Evolutionary conservation across 92 coral and sea anemone species (phyloP).

Genomic region (Porites divaricata): DNA sequence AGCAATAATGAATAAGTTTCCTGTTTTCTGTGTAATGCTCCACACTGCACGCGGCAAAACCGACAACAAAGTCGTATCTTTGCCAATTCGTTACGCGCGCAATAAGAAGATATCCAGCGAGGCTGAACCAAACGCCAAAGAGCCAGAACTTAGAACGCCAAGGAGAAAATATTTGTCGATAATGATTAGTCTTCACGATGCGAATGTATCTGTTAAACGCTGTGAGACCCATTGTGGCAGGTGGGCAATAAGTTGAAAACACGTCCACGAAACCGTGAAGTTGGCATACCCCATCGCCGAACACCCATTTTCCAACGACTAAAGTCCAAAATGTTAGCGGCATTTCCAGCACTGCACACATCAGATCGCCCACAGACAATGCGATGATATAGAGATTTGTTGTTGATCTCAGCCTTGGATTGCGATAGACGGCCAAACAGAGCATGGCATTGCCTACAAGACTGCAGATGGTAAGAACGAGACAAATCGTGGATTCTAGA

Average conservation of each 20-base stretch:
- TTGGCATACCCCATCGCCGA: conserved; percentile 67
- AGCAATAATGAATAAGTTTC: conserved; percentile 35
- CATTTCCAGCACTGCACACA: conserved; percentile 72
- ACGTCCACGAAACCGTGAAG: conserved; percentile 74
- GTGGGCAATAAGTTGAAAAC: conserved; percentile 72
- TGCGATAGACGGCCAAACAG: conserved; percentile 74
- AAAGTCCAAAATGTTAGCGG: conserved; percentile 69
- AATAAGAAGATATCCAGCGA: conserved; percentile 35
- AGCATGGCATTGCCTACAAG: conserved; percentile 71
- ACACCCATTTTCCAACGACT: conserved; percentile 59
- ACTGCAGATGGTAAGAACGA: conserved; percentile 52
- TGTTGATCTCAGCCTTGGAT: conserved; percentile 67
- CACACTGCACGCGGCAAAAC: conserved; percentile 60
- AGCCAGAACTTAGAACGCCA: conserved; percentile 55
- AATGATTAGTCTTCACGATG: conserved; percentile 64
- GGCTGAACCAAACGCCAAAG: conserved; percentile 39
- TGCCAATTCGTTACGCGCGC: conserved; percentile 54
- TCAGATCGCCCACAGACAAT: conserved; percentile 71
- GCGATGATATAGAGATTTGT: conserved; percentile 74
- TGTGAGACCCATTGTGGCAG: conserved; percentile 72
- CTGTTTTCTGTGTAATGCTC: conserved; percentile 38
- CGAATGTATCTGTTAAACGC: conserved; percentile 77
- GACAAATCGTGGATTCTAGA: conserved; percentile 52
- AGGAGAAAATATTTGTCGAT: conserved; percentile 60
- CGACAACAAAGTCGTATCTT: conserved; percentile 45